Evolutionary conservation across 1,140 invertebrate species (phyloP).

Genomic region (Cydia strobilella): DNA sequence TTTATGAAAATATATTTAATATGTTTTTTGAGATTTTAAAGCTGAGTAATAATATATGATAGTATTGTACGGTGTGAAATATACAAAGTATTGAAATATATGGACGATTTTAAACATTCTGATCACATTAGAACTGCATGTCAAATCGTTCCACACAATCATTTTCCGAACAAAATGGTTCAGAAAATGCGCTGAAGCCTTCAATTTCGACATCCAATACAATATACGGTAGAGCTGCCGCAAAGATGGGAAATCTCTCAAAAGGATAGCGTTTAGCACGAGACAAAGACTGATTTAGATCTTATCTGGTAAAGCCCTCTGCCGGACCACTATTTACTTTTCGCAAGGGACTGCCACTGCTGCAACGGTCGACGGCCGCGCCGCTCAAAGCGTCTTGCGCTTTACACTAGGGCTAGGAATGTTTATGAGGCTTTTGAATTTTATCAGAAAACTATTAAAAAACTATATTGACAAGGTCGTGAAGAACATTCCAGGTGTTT

Average conservation of each 20-base stretch:
- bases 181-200: conserved; percentile 44
- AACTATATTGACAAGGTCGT: not conserved
- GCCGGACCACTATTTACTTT: conserved; percentile 73
- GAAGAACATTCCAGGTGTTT: conserved; percentile 42
- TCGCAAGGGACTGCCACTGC: conserved; percentile 51
- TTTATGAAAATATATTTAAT: not conserved
- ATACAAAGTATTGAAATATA: not conserved
- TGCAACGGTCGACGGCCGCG: conserved; percentile 35
- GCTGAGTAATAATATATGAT: not conserved
- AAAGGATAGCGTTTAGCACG: conserved; percentile 72
- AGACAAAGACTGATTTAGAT: conserved; percentile 77
- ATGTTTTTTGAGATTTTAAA: not conserved
- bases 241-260: conserved; percentile 76
- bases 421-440: conserved; percentile 33
- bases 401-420: conserved; percentile 36
- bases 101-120: not conserved
- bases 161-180: conserved; percentile 34
- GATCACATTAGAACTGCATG: conserved; percentile 1
- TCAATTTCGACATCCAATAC: conserved; percentile 61
- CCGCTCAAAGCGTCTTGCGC: conserved; percentile 52
- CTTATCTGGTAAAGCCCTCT: conserved; percentile 60
- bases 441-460: conserved; percentile 32
- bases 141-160: conserved; percentile 23
- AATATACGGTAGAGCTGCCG: conserved; percentile 59
- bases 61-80: not conserved